Conservation (phyloP, 1,140 invertebrate genomes). For the Pseudobourletiella spinata region DNA sequence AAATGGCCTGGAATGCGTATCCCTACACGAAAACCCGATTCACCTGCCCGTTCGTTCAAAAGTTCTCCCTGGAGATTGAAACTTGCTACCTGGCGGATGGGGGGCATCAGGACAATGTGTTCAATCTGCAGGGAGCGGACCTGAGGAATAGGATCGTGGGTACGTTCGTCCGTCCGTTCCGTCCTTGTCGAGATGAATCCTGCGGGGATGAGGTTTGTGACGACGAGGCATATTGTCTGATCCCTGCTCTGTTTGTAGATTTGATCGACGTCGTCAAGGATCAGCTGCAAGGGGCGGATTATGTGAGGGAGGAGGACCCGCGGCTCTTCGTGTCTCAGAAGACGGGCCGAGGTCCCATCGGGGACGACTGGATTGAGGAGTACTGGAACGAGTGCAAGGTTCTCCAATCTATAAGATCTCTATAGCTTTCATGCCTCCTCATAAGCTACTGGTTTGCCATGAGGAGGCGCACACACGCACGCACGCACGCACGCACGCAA, state of each 20-base stretch:
- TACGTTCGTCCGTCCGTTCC: conserved; percentile 43
- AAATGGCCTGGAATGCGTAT: conserved; percentile 99
- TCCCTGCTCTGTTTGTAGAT: too few relatives aligned
- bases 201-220: too few relatives aligned
- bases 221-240: not conserved
- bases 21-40: conserved; percentile 98
- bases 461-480: too few relatives aligned
- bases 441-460: too few relatives aligned
- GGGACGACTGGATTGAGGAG: conserved; percentile 80
- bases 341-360: conserved; percentile 81
- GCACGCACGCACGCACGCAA: too few relatives aligned
- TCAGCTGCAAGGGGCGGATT: conserved; percentile 81
- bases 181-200: not conserved
- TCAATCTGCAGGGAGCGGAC: conserved; percentile 75
- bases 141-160: conserved; percentile 80
- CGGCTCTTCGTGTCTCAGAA: conserved; percentile 79
- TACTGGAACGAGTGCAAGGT: conserved; percentile 70
- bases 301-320: conserved; percentile 90
- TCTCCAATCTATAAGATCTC: too few relatives aligned
- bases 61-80: conserved; percentile 97
- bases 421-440: too few relatives aligned
- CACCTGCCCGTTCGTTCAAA: conserved; percentile 95
- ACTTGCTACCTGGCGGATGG: conserved; percentile 93
- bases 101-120: conserved; percentile 95
- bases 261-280: conserved; percentile 97